Base-by-base conservation (phyloP, 1,140 invertebrate genomes). In the Camponotus vicinus region DNA sequence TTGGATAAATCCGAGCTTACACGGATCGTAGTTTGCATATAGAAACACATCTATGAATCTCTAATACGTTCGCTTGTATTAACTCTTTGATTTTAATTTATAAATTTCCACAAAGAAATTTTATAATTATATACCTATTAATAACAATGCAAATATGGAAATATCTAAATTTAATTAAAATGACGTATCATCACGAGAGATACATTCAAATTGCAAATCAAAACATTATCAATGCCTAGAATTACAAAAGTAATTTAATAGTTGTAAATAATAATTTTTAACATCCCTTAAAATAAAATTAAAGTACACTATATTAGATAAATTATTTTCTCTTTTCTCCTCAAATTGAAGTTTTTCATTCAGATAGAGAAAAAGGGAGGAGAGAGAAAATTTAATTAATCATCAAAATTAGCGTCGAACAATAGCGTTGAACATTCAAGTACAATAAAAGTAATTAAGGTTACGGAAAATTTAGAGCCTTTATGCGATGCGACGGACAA, bases 401-500 rank as follows among this genome's bases (percentile, higher is more conserved):
- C 4, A 18, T 11, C 7, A 27, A 70, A 27, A 61, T 83, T 64
- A 83, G 55, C 9, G 40, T 15, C 2, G 37, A 13, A 37, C 2
- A 27, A 27, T 27, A 27, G 27, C 27, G 27, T 27, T 27, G 27
- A 27, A 27, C 45, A n/a, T 27, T 7, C 18, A 40, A 18, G 7
- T 61, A 59, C 76, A 34, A 61, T 42, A n/a, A 59, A 64, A n/a
- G 78, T 82, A 83, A 83, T 83, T 83, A 73, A 83, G 73, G 40
- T 73, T 61, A 37, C 27, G 18, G 13, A 61, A 83, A 83, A 83
- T 83, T 73, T 83, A 83, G 37, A 61, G 55, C 69, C 27, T 27
- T 49, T 73, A 73, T 64, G 69, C 69, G 57, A 73, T 83, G 63
- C 21, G 55, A 49, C 61, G 52, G 61, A 32, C n/a, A 7, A n/a